Conservation (phyloP, 1,140 invertebrate species). For the Nephotettix cincticeps region DNA sequence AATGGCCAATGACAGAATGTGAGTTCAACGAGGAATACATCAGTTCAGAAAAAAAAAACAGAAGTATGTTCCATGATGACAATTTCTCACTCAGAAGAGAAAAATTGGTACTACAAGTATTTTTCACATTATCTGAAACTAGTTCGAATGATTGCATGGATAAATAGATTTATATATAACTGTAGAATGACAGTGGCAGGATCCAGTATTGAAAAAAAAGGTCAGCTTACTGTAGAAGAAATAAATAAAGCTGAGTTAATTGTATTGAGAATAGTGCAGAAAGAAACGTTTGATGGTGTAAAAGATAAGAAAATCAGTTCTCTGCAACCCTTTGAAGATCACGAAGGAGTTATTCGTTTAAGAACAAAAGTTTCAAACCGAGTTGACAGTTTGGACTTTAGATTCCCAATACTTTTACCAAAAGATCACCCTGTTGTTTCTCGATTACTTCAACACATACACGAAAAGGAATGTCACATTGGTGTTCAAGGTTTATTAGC, state of each 20-base stretch:
- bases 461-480: no score
- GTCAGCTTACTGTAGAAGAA: not conserved
- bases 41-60: not conserved
- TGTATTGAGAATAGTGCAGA: not conserved
- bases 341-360: not conserved
- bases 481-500: no score
- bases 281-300: not conserved
- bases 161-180: not conserved
- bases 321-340: not conserved
- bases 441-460: no score
- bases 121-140: constrained; percentile 1
- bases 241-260: not conserved
- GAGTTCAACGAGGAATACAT: not conserved
- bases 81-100: no score
- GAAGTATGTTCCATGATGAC: not conserved
- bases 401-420: not conserved
- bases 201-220: no score
- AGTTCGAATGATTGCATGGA: not conserved
- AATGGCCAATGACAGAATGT: not conserved
- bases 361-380: not conserved
- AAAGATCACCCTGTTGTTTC: not conserved
- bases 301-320: no score
- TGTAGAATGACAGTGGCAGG: no score
- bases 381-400: not conserved
- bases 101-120: not conserved